Evolutionary conservation across 2,797 vertebrate species (phyloP).

Genomic region (Oreochromis mossambicus): DNA sequence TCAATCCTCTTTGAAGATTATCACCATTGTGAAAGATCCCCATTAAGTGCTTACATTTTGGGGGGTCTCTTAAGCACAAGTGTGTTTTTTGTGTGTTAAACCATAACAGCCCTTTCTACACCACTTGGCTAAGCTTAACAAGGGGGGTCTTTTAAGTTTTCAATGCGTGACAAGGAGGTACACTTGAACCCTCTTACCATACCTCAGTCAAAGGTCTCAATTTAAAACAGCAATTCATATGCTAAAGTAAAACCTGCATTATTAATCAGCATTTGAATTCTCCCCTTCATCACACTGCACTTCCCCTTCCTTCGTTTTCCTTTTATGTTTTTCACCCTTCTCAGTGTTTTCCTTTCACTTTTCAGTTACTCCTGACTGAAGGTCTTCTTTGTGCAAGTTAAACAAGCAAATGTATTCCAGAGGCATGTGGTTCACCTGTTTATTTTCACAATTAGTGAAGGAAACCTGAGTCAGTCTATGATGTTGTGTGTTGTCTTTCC

Average conservation of each 20-base stretch:
- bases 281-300: background rate
- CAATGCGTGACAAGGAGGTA: slow-evolving; percentile 13
- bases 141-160: slow-evolving; percentile 19
- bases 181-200: slow-evolving; percentile 23
- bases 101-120: background rate
- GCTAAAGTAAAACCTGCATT: slow-evolving; percentile 42
- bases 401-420: slow-evolving; percentile 28
- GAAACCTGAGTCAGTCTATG: slow-evolving; percentile 24
- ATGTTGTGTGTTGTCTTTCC: slow-evolving; percentile 6
- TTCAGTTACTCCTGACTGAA: slow-evolving; percentile 12
- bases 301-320: slow-evolving; percentile 13
- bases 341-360: background rate
- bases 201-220: slow-evolving; percentile 12
- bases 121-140: slow-evolving; percentile 31
- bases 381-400: slow-evolving; percentile 29
- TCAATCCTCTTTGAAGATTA: slow-evolving; percentile 66
- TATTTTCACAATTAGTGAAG: slow-evolving; percentile 56
- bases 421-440: slow-evolving; percentile 40
- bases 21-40: slow-evolving; percentile 52
- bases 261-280: slow-evolving; percentile 26
- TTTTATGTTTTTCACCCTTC: background rate
- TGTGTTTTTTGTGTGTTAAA: slow-evolving; percentile 36
- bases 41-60: slow-evolving; percentile 50
- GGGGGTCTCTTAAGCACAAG: slow-evolving; percentile 24
- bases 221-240: slow-evolving; percentile 51